phyloP scores from a whole-genome alignment of 2,113 vertebrate species.

The Pongo pygmaeus region DNA sequence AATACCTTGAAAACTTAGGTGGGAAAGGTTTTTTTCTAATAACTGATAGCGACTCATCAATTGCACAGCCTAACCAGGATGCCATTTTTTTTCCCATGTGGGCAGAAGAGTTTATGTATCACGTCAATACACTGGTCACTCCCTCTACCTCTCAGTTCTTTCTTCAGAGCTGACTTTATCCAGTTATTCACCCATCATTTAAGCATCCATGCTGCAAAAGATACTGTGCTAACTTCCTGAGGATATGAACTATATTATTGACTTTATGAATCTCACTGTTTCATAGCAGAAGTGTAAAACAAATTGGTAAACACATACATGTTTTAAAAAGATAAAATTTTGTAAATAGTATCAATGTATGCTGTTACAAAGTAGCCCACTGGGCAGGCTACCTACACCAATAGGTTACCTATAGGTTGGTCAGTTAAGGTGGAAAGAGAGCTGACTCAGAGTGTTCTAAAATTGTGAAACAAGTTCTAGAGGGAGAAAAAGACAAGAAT shows the following conservation, averaged over 20 bases:
- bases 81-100: background rate
- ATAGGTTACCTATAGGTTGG: background rate
- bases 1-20: background rate
- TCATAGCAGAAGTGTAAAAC: background rate
- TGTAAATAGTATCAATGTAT: background rate
- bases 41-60: background rate
- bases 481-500: background rate
- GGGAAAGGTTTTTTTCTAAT: background rate
- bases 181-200: background rate
- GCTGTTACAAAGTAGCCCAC: background rate
- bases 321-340: background rate
- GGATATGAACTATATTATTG: background rate
- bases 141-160: background rate
- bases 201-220: background rate
- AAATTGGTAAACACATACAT: background rate
- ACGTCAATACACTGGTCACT: background rate
- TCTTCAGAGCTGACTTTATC: background rate
- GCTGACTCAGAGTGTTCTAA: background rate
- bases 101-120: background rate
- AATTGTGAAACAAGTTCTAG: background rate
- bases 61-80: background rate
- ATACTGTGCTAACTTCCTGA: background rate
- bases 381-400: background rate
- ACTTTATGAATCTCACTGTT: background rate
- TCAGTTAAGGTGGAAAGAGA: background rate